Evolutionary conservation across 2,797 vertebrate genomes (phyloP).

Genomic region (Falco columbarius): DNA sequence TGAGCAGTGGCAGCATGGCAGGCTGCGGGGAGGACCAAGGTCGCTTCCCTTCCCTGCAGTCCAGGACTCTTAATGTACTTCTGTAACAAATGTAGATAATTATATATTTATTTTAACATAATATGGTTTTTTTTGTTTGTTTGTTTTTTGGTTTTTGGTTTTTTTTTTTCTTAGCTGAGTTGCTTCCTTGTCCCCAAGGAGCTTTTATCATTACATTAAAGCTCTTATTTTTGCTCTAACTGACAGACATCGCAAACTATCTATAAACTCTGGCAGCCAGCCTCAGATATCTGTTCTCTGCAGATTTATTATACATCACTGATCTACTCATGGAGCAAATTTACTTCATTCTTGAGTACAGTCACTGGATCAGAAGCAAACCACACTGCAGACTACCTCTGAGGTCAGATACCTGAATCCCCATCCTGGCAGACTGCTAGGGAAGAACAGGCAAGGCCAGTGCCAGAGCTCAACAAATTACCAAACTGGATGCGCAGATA

Average conservation of each 20-base stretch:
- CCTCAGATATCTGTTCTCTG: not conserved
- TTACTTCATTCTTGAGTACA: not conserved
- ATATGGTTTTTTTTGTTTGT: not conserved
- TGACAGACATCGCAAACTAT: not conserved
- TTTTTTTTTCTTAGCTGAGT: not conserved
- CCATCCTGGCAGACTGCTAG: not conserved
- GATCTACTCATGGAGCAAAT: not conserved
- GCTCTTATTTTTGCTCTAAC: not conserved
- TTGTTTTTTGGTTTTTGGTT: not conserved
- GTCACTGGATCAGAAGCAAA: not conserved
- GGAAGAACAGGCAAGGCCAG: not conserved
- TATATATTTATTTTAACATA: not conserved
- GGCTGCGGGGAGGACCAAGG: not conserved
- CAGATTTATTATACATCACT: not conserved
- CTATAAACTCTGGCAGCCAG: not conserved
- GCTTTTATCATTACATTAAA: not conserved
- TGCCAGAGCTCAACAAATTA: not conserved
- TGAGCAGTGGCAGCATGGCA: fast-evolving
- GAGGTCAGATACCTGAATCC: not conserved
- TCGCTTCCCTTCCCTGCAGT: fast-evolving
- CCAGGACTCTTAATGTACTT: not conserved
- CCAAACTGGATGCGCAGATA: not conserved
- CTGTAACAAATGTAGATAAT: not conserved
- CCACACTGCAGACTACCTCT: not conserved
- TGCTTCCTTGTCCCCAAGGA: not conserved